Base-by-base conservation (phyloP, 2,797 vertebrate species). In the Acipenser oxyrinchus region DNA sequence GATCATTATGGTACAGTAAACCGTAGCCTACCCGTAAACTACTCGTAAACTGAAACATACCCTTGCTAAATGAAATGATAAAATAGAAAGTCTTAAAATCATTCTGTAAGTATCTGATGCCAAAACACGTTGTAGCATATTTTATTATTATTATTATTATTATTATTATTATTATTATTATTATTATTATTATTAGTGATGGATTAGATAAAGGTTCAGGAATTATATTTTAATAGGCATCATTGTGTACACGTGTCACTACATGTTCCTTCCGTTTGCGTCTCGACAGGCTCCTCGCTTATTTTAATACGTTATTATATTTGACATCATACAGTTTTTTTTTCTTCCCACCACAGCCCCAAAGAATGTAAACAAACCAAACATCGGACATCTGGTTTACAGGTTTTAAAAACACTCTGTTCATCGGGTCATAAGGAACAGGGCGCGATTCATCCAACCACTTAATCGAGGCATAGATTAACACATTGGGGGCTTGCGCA, bases 301-400 rank as follows among this genome's bases (percentile, higher is more conserved):
- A 1, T 63, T 67, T 73, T 73, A 74, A 68, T 67, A 77, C 61
- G 67, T 70, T 76, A 73, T 86, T 79, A 60, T 82, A 77, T 86
- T 82, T 89, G 83, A 93, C 84, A 86, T 87, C 77, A 82, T 76
- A 67, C 68, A 51, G 50, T 68, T 69, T 75, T 77, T 76, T 74
- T 75, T 81, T 69, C 72, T 78, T 77, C 79, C 76, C 76, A 81
- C 78, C 82, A 79, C 81, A 81, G 74, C 80, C 79, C 80, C 70
- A 79, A 88, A 87, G 83, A 93, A 93, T 91, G 90, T 92, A 94
- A 94, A 94, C 91, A 94, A 93, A 90, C 83, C 82, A 71, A 87
- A 84, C 77, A 84, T 76, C 73, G 75, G 84, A 93, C 94, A 94
- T 95, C 93, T 96, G 92, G 87, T 87, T 91, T 91, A 86, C 89